A percentile compares a stretch with the other conserved stretches of the same genome.
Evolutionary conservation across 1,140 invertebrate genomes (phyloP).

Genomic region (Drosophila eugracilis): DNA sequence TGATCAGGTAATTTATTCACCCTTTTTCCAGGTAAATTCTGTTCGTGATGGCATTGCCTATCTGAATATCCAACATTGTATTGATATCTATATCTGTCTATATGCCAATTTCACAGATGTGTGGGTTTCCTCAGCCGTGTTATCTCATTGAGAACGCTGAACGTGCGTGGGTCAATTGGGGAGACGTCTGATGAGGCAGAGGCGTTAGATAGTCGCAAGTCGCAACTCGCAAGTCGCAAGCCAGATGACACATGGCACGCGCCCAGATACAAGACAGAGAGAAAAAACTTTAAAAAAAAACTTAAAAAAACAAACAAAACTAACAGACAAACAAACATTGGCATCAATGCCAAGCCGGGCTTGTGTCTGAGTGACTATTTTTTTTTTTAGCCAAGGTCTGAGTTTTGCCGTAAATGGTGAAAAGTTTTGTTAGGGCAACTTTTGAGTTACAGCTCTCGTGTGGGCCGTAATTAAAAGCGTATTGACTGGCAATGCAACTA

Average conservation of each 20-base stretch:
- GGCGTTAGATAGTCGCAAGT: conserved; percentile 80
- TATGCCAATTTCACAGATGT: conserved; percentile 66
- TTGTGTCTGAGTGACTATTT: conserved; percentile 12
- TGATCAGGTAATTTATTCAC: conserved; percentile 1
- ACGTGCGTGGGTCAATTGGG: conserved; percentile 73
- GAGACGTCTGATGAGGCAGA: conserved; percentile 74
- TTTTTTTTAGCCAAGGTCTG: conserved; percentile 64
- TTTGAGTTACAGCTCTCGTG: conserved; percentile 51
- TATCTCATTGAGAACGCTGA: conserved; percentile 71
- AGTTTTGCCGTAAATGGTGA: conserved; percentile 74
- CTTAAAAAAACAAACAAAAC: conserved; percentile 30
- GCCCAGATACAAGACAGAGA: conserved; percentile 53
- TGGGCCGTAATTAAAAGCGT: conserved; percentile 80
- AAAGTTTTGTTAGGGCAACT: conserved; percentile 76
- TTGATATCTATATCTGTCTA: conserved; percentile 61
- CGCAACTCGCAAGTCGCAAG: conserved; percentile 48
- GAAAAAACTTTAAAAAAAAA: neutral
- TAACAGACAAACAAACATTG: conserved; percentile 49
- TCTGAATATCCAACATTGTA: conserved; percentile 27
- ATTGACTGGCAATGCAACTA: conserved; percentile 72
- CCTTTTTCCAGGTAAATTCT: conserved; percentile 1
- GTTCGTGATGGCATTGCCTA: conserved; percentile 9
- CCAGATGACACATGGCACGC: conserved; percentile 81
- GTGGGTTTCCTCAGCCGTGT: conserved; percentile 70
- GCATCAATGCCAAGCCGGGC: conserved; percentile 65